phyloP scores from a whole-genome alignment of 2,797 vertebrate species.

The Anas bahamensis region DNA sequence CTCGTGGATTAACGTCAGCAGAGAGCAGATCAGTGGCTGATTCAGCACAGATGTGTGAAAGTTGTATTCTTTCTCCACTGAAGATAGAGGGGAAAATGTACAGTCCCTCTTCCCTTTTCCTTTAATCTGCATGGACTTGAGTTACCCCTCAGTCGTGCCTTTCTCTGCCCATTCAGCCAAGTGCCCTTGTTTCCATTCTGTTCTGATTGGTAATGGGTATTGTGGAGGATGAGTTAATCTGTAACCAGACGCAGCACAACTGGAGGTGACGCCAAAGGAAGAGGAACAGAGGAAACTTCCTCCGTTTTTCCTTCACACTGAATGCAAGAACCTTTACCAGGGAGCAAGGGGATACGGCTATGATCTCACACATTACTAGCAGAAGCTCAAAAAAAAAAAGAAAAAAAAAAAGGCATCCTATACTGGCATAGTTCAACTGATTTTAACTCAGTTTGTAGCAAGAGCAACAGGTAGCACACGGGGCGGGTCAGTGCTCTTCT shows the following conservation, averaged over 20 bases:
- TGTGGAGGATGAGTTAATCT: background rate
- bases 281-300: background rate
- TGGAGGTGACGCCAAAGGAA: background rate
- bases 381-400: background rate
- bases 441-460: background rate
- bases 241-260: background rate
- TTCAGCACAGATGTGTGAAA: conserved; percentile 18
- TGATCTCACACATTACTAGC: background rate
- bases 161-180: background rate
- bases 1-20: background rate
- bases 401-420: background rate
- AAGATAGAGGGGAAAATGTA: background rate
- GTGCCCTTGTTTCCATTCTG: background rate
- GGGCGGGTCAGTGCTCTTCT: background rate
- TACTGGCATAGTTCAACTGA: background rate
- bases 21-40: conserved; percentile 2
- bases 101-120: background rate
- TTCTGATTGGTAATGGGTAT: background rate
- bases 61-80: background rate
- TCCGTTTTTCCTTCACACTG: background rate
- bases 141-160: background rate
- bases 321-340: background rate
- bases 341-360: background rate
- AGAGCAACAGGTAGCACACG: background rate
- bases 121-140: background rate